Base-by-base conservation (phyloP, 2,797 vertebrate genomes). In the Erethizon dorsatum region DNA sequence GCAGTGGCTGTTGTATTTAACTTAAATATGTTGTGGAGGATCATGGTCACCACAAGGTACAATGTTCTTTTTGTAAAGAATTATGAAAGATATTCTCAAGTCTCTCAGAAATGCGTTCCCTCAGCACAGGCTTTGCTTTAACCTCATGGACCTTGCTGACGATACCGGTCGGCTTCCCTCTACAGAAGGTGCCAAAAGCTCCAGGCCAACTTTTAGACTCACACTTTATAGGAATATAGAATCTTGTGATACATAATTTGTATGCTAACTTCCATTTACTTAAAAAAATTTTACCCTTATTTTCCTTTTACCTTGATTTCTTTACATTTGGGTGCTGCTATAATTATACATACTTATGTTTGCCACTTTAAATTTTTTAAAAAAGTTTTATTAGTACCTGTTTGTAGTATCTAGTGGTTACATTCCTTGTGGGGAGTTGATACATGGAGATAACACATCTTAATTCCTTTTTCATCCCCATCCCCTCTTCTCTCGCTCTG, bases 231-330 rank as follows among this genome's bases (percentile, higher is more conserved):
- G 77, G 47, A 87, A 71, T n/a, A 57, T 3, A 95, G 67, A 95
- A 85, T 24, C 52, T 31, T 61, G 26, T n/a, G n/a, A 71, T 12
- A 71, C 52, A 67, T 31, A 31, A 54, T 87, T 88, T 79, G 1
- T 75, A 33, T n/a, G 61, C 75, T 85, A 94, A 69, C 61, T 24
- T 94, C 37, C 57, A 87, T 65, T 17, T 37, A 37, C 45, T 75
- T 59, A 83, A 37, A 31, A 61, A 50, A 26, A 8, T 26, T 67
- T 92, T 85, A 75, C 11, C 6, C 37, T 85, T 75, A 90, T 52
- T 94, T 83, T 57, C 59, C 77, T 75, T 93, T 94, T 71, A 82
- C 41, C 41, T 80, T 88, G 67, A 71, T 73, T 75, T 88, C 13
- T 61, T 73, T 83, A 56, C 31, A 15, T 24, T 75, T 50, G 88